Evolutionary conservation across 2,113 vertebrate species (phyloP).

Genomic region (Scomber colias): DNA sequence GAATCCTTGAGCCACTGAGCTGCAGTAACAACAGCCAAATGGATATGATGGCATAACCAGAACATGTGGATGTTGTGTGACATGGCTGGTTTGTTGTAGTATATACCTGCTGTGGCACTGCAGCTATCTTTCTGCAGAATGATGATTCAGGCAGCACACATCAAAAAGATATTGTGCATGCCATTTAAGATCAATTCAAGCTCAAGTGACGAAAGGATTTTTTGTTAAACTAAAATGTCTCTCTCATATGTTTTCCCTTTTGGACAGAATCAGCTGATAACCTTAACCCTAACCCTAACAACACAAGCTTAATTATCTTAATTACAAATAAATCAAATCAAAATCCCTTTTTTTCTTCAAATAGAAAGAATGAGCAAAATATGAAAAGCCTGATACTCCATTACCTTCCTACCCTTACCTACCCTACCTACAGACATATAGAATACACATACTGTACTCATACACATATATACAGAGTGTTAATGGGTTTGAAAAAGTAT

Average conservation of each 20-base stretch:
- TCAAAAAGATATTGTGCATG: too few relatives aligned
- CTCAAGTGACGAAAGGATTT: too few relatives aligned
- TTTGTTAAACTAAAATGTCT: not conserved
- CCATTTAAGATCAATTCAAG: too few relatives aligned
- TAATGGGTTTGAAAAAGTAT: too few relatives aligned
- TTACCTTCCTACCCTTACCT: not conserved
- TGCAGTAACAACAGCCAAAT: conserved; percentile 18
- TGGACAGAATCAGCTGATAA: not conserved
- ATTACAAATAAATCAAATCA: too few relatives aligned
- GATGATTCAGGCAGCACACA: not conserved
- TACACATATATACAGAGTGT: too few relatives aligned
- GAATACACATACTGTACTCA: too few relatives aligned
- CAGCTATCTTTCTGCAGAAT: conserved; percentile 2
- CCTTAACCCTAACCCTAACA: too few relatives aligned
- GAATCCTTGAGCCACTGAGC: conserved; percentile 26
- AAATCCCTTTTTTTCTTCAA: too few relatives aligned
- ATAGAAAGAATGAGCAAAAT: too few relatives aligned
- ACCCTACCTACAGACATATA: not conserved
- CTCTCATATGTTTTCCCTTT: not conserved
- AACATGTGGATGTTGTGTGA: not conserved
- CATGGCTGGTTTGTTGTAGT: not conserved
- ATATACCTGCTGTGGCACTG: not conserved
- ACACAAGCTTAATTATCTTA: too few relatives aligned
- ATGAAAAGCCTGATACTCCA: not conserved
- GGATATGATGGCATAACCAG: conserved; percentile 13